phyloP scores from a whole-genome alignment of 2,888 invertebrate species.

The Acrobasis repandana region DNA sequence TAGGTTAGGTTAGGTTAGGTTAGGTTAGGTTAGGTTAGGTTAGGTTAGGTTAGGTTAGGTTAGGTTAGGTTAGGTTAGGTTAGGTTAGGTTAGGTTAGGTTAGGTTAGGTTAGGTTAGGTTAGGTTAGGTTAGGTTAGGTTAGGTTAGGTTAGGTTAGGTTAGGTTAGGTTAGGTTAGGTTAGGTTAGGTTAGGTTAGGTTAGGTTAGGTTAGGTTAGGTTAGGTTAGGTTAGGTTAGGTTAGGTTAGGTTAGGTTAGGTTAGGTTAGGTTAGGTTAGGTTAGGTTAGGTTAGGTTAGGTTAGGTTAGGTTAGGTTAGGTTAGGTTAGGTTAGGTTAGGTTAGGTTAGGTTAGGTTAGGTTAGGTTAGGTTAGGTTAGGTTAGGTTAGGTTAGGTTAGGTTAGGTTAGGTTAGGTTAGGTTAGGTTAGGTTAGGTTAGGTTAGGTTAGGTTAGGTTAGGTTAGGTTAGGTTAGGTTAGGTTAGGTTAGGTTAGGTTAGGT shows the following conservation, averaged over 20 bases:
- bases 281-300: slow-evolving; percentile 31
- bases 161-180: slow-evolving; percentile 30
- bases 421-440: slow-evolving; percentile 34
- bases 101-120: slow-evolving; percentile 32
- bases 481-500: slow-evolving; percentile 33
- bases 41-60: slow-evolving; percentile 31
- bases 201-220: slow-evolving; percentile 30
- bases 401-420: slow-evolving; percentile 31
- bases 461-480: slow-evolving; percentile 32
- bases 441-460: slow-evolving; percentile 33
- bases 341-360: slow-evolving; percentile 34
- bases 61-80: slow-evolving; percentile 31
- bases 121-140: slow-evolving; percentile 31
- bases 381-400: slow-evolving; percentile 31
- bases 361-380: slow-evolving; percentile 27
- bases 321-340: slow-evolving; percentile 34
- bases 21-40: slow-evolving; percentile 33
- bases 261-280: slow-evolving; percentile 31
- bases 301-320: slow-evolving; percentile 32
- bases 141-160: slow-evolving; percentile 27
- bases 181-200: slow-evolving; percentile 32
- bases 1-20: slow-evolving; percentile 32
- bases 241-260: slow-evolving; percentile 33
- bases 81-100: slow-evolving; percentile 31
- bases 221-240: slow-evolving; percentile 34